Evolutionary conservation across 1,140 invertebrate genomes (phyloP), one percentile per base, ranked within the genome.

Genomic region (Elysia chlorotica): DNA sequence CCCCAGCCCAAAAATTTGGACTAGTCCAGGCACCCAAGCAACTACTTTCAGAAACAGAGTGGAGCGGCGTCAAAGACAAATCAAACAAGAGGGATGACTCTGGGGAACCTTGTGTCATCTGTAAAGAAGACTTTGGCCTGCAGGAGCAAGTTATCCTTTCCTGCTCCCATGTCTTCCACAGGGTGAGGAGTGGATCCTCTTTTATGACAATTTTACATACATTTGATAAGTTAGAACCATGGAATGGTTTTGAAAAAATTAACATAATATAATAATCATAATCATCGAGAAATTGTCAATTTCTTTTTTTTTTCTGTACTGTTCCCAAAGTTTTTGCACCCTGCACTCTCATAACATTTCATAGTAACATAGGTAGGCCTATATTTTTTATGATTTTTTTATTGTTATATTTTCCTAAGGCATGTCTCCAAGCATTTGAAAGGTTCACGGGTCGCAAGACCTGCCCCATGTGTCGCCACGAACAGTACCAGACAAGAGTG

Each of bases 161-260:
- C 0, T 88, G 87, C 74, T 83, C 85, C 0, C 87, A 88, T 80
- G 86, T 87, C 25, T 88, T 88, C 65, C 87, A 88, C 73, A 81
- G 79, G 78, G 85, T 86, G 76, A 79, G 76, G 73, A 41, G n/a
- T n/a, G n/a, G n/a, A n/a, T n/a, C n/a, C n/a, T n/a, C n/a, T n/a
- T n/a, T n/a, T n/a, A n/a, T n/a, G n/a, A n/a, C n/a, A n/a, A n/a
- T n/a, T n/a, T n/a, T n/a, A n/a, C n/a, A n/a, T n/a, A n/a, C n/a
- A n/a, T n/a, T n/a, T n/a, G n/a, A n/a, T n/a, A n/a, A n/a, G n/a
- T n/a, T n/a, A n/a, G n/a, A n/a, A n/a, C n/a, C n/a, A n/a, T n/a
- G n/a, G n/a, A n/a, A n/a, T n/a, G n/a, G n/a, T n/a, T n/a, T n/a
- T n/a, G n/a, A n/a, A n/a, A n/a, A n/a, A n/a, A n/a, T n/a, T n/a